Base-by-base conservation (phyloP, 2,113 vertebrate genomes). In the Pollimyrus isidori region DNA sequence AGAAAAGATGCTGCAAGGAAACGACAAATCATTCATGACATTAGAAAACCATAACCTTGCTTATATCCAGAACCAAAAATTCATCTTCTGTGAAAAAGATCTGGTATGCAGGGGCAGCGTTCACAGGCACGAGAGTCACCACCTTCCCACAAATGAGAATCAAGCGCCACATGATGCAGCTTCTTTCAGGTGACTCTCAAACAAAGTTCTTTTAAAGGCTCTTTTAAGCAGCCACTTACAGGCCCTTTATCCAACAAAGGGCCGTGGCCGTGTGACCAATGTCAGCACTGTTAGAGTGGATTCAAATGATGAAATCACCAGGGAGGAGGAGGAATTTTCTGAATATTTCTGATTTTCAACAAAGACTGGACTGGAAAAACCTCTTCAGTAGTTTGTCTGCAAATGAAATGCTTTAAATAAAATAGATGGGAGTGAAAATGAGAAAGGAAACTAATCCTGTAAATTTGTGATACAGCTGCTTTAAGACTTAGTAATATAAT, bases 171-270 rank as follows among this genome's bases (percentile, higher is more conserved):
- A 42, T 80, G 35, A 42, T 42, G 35, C 73, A 80, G 6, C 73
- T 15, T 7, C 30, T 80, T 80, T 3, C 35, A 80, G 10, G 17
- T 2, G 30, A 42, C 73, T 80, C 2, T 69, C 3, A 53, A 53
- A 53, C 3, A 26, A 39, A 39, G 26, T 35, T 76, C 26, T 76
- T 80, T 42, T 80, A 80, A 80, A 42, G 17, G 65, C 9, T 80
- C 65, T 52, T 35, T 76, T 69, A 35, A 76, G 30, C 62, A 88
- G 65, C 87, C 87, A 88, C 15, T 88, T 35, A 46, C 23, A 88
- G 26, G 45, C 45, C 87, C 13, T n/a, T 23, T 1, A 49, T 42
- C n/a, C 13, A 15, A 26, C 23, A 26, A 26, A 42, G 17, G 65
- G 45, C 48, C 13, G 0, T 42, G 6, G 3, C n/a, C 26, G 0